These are phyloP conservation scores for Rhinoderma darwinii DNA, from an alignment of 2,113 vertebrate species.

Conservation along the genomic window DNA sequence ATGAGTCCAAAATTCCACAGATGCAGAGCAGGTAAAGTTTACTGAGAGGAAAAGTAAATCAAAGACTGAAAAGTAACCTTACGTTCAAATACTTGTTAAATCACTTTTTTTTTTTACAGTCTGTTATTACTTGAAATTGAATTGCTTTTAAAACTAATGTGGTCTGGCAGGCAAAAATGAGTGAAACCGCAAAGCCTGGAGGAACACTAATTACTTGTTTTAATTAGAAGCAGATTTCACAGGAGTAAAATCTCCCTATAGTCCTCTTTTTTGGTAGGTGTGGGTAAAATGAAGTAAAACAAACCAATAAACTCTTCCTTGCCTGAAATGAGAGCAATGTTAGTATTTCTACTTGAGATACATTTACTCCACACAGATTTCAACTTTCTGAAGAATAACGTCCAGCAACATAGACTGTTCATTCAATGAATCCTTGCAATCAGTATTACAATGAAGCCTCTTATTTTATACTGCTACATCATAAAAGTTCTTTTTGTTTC, in stretches of 20 bases:
- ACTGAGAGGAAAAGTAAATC: slow-evolving; percentile 71
- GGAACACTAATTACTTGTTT: slow-evolving; percentile 96
- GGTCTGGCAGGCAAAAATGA: slow-evolving; percentile 83
- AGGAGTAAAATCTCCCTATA: slow-evolving; percentile 89
- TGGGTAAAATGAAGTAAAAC: slow-evolving; percentile 80
- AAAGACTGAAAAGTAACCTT: slow-evolving; percentile 78
- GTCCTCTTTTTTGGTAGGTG: slow-evolving; percentile 80
- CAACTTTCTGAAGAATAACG: slow-evolving; percentile 73
- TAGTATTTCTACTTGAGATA: slow-evolving; percentile 75
- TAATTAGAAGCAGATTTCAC: slow-evolving; percentile 97
- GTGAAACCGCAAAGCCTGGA: slow-evolving; percentile 85
- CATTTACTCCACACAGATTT: slow-evolving; percentile 77
- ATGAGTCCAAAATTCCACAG: background rate
- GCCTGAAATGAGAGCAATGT: slow-evolving; percentile 80
- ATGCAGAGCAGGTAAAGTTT: slow-evolving; percentile 7
- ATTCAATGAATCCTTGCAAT: slow-evolving; percentile 90
- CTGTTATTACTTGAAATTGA: slow-evolving; percentile 82
- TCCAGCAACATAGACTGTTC: slow-evolving; percentile 74
- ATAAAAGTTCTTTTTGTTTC: slow-evolving; percentile 98
- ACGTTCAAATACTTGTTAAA: slow-evolving; percentile 79
- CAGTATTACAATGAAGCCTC: slow-evolving; percentile 85
- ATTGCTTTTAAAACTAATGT: slow-evolving; percentile 82
- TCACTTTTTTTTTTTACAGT: slow-evolving; percentile 79
- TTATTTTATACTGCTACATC: slow-evolving; percentile 98
- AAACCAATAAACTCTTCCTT: slow-evolving; percentile 89